Base-by-base conservation (phyloP, 2,113 vertebrate species). In the Urocitellus parryii region DNA sequence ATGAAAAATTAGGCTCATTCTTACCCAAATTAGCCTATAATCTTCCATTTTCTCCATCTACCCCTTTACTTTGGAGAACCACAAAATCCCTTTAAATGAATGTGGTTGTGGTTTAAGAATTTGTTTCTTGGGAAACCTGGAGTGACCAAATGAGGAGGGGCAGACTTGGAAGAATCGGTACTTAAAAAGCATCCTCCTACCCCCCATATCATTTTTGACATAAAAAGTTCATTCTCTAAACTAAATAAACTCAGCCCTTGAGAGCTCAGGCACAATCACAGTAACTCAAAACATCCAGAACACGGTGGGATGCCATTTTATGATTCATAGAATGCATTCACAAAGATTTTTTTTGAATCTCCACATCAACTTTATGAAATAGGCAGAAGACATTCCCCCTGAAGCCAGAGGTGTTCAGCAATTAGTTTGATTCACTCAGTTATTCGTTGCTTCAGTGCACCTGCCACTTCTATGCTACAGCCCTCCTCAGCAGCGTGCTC, bases 291-390 rank as follows among this genome's bases (percentile, higher is more conserved):
- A n/a, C 8, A 48, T 27, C 14, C 61, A 61, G 53, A 91, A 25
- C 39, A 83, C 25, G 8, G 87, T 13, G 24, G 51, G 74, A 79
- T 56, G 37, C 18, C 79, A 91, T 37, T 72, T 94, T 91, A 87
- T 48, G 65, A 53, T 65, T 79, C 89, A 83, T 27, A 93, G 27
- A 83, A 95, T n/a, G 58, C 86, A 70, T 76, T 77, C 83, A 93
- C 18, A 77, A 83, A 92, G 45, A 51, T 20, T 3, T 58, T 53
- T 56, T 58, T 58, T 56, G 18, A 18, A 14, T 72, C 34, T 42
- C 67, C 42, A 45, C 12, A 61, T 25, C 39, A 90, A 27, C 82
- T 65, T 34, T 61, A 34, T 53, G 29, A 70, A 74, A 16, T 65
- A 72, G 68, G 10, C 25, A 68, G 84, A 37, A 79, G n/a, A 58